These are phyloP conservation scores for Mormoops blainvillei DNA, from an alignment of 2,113 vertebrate species.

Conservation along the genomic window DNA sequence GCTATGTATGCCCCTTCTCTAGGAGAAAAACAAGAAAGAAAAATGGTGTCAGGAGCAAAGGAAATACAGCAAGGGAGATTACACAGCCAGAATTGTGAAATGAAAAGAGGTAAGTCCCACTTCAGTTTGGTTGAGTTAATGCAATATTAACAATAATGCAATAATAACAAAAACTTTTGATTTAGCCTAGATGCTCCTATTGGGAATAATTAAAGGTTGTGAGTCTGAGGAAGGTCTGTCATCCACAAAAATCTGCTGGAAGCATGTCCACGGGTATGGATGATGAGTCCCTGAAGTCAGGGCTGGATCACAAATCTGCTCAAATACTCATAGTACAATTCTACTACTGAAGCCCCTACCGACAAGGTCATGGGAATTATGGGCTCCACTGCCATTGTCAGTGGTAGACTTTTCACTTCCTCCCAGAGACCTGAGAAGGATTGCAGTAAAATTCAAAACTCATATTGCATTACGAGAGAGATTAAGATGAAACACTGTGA, in stretches of 20 bases:
- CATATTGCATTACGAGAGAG: slow-evolving; percentile 45
- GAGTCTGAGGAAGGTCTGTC: neutral
- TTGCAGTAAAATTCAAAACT: neutral
- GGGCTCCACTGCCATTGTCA: neutral
- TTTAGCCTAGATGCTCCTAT: neutral
- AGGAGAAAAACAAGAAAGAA: neutral
- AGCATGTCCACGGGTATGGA: neutral
- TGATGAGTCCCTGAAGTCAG: neutral
- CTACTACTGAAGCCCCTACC: neutral
- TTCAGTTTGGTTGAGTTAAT: neutral
- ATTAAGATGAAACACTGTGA: slow-evolving; percentile 41
- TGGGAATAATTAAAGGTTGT: neutral
- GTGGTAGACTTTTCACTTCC: neutral
- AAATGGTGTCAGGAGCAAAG: neutral
- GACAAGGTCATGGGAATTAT: neutral
- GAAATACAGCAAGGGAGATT: neutral
- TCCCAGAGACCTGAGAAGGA: neutral
- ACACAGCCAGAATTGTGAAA: neutral
- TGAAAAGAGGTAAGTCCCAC: neutral
- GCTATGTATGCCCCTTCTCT: neutral
- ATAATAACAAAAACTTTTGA: neutral
- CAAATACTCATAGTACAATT: neutral
- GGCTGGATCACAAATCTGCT: neutral
- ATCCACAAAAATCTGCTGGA: neutral
- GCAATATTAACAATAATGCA: too few relatives aligned